These are phyloP conservation scores for Beroe ovata DNA, from an alignment of 37 sponge, comb jelly and placozoan species.

Conservation along the genomic window DNA sequence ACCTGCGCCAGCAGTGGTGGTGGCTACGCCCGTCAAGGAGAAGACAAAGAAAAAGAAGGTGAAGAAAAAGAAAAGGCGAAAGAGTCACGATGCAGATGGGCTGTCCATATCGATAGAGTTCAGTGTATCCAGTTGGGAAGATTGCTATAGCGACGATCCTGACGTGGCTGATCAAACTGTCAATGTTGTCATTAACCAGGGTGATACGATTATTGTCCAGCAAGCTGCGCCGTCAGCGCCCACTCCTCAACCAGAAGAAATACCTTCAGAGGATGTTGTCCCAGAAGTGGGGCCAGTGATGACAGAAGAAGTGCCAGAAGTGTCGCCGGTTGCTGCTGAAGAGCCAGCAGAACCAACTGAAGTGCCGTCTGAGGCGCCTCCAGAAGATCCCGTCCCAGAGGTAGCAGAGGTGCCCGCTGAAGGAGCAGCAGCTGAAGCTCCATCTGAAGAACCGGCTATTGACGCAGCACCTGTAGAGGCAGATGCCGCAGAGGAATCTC, in stretches of 20 bases:
- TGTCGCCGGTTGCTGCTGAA: background rate
- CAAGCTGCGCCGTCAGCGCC: background rate
- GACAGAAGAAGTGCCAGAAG: slow-evolving; percentile 11
- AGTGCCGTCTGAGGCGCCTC: background rate
- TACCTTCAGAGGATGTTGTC: background rate
- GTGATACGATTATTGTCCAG: slow-evolving; percentile 43
- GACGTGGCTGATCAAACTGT: background rate
- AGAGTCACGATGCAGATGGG: slow-evolving; percentile 6
- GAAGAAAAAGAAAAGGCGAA: slow-evolving; percentile 57
- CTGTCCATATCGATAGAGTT: slow-evolving; percentile 35
- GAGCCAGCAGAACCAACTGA: background rate
- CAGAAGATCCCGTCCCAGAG: background rate
- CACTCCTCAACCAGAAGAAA: background rate
- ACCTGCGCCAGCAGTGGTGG: background rate
- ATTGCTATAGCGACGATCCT: slow-evolving; percentile 25
- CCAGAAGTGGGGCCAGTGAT: background rate
- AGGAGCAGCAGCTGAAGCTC: slow-evolving; percentile 21
- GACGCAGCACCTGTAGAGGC: slow-evolving; percentile 19
- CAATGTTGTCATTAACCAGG: slow-evolving; percentile 16
- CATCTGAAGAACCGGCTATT: background rate
- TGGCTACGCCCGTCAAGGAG: background rate
- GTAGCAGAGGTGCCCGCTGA: background rate
- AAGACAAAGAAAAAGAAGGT: slow-evolving; percentile 61
- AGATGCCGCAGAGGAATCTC: background rate
- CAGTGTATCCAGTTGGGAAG: slow-evolving; percentile 23